Percentiles rank a stretch among this genome's conserved stretches.
phyloP scores from a whole-genome alignment of 2,888 invertebrate genomes.

The Sesamia inferens region DNA sequence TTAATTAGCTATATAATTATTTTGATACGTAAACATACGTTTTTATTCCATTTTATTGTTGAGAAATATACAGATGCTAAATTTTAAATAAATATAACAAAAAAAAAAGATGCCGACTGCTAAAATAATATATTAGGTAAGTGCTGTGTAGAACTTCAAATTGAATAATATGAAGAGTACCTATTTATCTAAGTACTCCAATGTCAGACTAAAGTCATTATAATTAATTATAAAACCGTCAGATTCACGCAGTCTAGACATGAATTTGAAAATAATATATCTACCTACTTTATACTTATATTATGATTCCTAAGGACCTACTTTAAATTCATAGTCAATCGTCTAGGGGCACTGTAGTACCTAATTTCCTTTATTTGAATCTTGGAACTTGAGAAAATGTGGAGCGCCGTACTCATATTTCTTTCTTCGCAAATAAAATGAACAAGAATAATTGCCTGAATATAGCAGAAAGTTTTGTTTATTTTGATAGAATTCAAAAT shows the following conservation, averaged over 20 bases:
- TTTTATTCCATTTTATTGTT: neutral
- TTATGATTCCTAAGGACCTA: slow-evolving; percentile 28
- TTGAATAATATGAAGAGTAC: neutral
- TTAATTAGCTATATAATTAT: slow-evolving; percentile 17
- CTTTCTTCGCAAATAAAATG: slow-evolving; percentile 30
- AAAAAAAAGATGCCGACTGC: neutral
- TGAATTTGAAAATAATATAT: slow-evolving; percentile 21
- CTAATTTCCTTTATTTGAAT: slow-evolving; percentile 58
- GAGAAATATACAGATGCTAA: neutral
- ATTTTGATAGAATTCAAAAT: slow-evolving; percentile 44
- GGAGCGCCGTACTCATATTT: slow-evolving; percentile 33
- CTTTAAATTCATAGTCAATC: slow-evolving; percentile 58
- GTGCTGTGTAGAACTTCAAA: neutral
- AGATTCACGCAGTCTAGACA: neutral
- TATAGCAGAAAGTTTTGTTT: slow-evolving; percentile 31
- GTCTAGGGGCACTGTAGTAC: slow-evolving; percentile 43
- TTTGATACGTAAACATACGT: neutral
- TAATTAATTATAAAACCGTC: slow-evolving; percentile 7
- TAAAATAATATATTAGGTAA: neutral
- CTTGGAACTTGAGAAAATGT: slow-evolving; percentile 39
- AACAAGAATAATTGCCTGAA: slow-evolving; percentile 35
- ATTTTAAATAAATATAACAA: neutral
- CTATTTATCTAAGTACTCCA: neutral
- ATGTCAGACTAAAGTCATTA: neutral
- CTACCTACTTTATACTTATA: neutral